Base-by-base conservation (phyloP, 1,140 invertebrate species). In the Diachasmimorpha longicaudata region DNA sequence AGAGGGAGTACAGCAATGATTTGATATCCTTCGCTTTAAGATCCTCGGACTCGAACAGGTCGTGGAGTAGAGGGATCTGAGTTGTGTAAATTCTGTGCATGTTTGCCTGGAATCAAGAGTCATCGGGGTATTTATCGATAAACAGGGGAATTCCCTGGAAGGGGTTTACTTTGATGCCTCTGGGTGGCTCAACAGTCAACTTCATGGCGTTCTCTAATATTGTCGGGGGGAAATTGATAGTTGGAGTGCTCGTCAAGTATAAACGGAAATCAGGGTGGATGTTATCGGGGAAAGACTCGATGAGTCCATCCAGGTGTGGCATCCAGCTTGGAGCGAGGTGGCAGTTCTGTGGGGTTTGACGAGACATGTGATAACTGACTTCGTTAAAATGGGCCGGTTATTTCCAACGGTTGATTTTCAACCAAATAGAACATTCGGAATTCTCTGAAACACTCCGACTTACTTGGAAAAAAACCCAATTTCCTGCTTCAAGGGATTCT, bases 311-410 rank as follows among this genome's bases (percentile, higher is more conserved):
- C 67, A 93, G 78, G 16, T 85, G 81, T 2, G 92, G 90, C 93
- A 95, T 93, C 93, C 93, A 95, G 52, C 92, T 93, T 6, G 93
- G 92, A 8, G 93, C 93, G 69, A 95, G 87, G 82, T 95, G 94
- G 84, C 94, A 95, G 86, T 95, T 95, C 90, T 94, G 89, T 25
- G 79, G 80, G 3, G 19, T 16, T 31, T 13, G 4, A 42, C 9
- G 9, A 42, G 39, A 58, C 68, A 79, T 46, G 23, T 52, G 11
- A 42, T 58, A n/a, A n/a, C n/a, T n/a, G n/a, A n/a, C n/a, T n/a
- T n/a, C n/a, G n/a, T n/a, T n/a, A n/a, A n/a, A n/a, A n/a, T n/a
- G n/a, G n/a, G n/a, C n/a, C n/a, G n/a, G n/a, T n/a, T n/a, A n/a
- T n/a, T n/a, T n/a, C n/a, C n/a, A n/a, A n/a, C n/a, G n/a, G n/a